phyloP scores from a whole-genome alignment of 2,888 invertebrate genomes.

The Polyploca ridens region DNA sequence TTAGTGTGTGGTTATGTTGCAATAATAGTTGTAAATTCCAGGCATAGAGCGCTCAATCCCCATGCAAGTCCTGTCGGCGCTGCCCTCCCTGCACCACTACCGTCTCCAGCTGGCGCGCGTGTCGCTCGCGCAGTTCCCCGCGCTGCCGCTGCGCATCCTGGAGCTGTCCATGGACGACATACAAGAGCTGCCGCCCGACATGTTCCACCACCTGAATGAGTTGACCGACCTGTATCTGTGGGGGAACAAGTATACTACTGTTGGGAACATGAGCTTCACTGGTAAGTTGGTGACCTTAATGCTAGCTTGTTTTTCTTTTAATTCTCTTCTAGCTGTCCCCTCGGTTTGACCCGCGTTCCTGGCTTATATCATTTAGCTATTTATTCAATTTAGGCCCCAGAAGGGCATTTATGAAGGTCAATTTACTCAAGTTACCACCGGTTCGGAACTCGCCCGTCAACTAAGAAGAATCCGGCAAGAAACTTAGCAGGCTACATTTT shows the following conservation, averaged over 20 bases:
- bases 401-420: no score
- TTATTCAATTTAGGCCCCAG: no score
- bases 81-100: conserved; percentile 27
- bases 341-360: no score
- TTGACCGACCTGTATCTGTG: conserved; percentile 34
- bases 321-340: no score
- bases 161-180: conserved; percentile 25
- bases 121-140: conserved; percentile 17
- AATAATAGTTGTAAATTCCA: conserved; percentile 4
- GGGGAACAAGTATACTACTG: conserved; percentile 30
- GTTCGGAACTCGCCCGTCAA: no score
- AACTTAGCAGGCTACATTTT: no score
- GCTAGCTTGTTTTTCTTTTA: no score
- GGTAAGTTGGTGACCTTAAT: conserved; percentile 16
- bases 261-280: conserved; percentile 30
- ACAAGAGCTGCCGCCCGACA: conserved; percentile 20
- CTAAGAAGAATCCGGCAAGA: no score
- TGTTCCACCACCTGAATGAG: conserved; percentile 30
- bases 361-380: no score
- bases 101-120: conserved; percentile 25
- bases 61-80: conserved; percentile 15
- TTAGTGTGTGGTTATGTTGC: no score
- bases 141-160: conserved; percentile 18
- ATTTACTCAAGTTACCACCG: no score
- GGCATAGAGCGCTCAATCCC: conserved; percentile 22